These are phyloP conservation scores for Lordiphosa mommai DNA, from an alignment of 1,140 invertebrate genomes.

Conservation along the genomic window DNA sequence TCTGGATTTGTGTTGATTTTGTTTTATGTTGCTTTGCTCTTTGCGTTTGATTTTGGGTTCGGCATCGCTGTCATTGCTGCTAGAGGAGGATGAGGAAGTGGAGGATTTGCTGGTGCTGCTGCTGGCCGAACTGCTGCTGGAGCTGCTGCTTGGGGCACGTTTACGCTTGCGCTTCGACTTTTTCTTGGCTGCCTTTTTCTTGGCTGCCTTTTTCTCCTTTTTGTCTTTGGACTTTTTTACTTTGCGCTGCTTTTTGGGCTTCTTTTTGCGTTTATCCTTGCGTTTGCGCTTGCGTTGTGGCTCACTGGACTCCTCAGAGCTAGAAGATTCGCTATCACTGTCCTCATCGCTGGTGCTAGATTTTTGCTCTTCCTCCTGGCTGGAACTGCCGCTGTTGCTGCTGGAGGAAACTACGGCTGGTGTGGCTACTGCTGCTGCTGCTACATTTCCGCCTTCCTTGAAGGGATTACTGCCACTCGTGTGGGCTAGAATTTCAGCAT, in stretches of 20 bases:
- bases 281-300: constrained; percentile 34
- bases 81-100: constrained; percentile 20
- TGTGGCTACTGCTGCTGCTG: background rate
- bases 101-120: constrained; percentile 18
- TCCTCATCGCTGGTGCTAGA: constrained; percentile 32
- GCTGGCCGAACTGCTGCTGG: constrained; percentile 33
- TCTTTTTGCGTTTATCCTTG: constrained; percentile 41
- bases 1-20: constrained; percentile 17
- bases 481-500: constrained; percentile 57
- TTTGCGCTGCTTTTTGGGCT: constrained; percentile 31
- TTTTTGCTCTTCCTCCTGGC: constrained; percentile 21
- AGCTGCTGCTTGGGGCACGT: constrained; percentile 36
- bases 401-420: constrained; percentile 22
- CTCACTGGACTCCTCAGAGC: constrained; percentile 32
- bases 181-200: constrained; percentile 26
- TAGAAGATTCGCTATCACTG: constrained; percentile 40
- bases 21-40: constrained; percentile 17
- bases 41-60: constrained; percentile 43
- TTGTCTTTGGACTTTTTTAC: constrained; percentile 28
- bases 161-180: constrained; percentile 44
- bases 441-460: constrained; percentile 23
- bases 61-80: constrained; percentile 25
- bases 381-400: constrained; percentile 15
- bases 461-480: constrained; percentile 40
- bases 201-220: constrained; percentile 18